Conservation (phyloP, 2,888 invertebrate species). For the Polyploca ridens region DNA sequence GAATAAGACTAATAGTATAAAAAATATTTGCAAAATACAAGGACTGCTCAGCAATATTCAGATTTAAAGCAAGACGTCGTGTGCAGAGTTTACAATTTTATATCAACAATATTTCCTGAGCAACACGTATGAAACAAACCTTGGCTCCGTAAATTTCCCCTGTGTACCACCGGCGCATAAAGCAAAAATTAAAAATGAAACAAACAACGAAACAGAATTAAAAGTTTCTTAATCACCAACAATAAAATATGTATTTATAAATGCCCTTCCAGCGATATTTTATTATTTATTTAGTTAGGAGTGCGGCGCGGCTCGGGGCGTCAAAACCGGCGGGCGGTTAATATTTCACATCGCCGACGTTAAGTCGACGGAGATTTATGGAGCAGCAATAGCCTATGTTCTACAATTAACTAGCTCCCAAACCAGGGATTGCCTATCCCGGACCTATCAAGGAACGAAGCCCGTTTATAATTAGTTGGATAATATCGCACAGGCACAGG, state of each 20-base stretch:
- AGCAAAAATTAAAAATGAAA: slow-evolving; percentile 10
- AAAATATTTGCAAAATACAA: neutral
- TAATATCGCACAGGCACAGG: neutral
- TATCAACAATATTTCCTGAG: neutral
- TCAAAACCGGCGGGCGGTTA: slow-evolving; percentile 79
- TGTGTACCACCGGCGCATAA: slow-evolving; percentile 1
- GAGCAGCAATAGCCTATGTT: slow-evolving; percentile 69
- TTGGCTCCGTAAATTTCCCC: neutral
- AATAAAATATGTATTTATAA: slow-evolving; percentile 34
- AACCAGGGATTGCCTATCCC: slow-evolving; percentile 28
- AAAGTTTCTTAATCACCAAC: slow-evolving; percentile 33
- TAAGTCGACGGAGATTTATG: slow-evolving; percentile 81
- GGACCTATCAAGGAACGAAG: slow-evolving; percentile 12
- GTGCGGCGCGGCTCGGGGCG: slow-evolving; percentile 55
- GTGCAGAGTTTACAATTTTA: neutral
- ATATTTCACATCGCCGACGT: slow-evolving; percentile 79
- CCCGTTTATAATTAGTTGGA: slow-evolving; percentile 5
- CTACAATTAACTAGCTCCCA: slow-evolving; percentile 73
- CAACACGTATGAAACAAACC: slow-evolving; percentile 6
- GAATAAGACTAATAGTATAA: neutral
- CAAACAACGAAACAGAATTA: slow-evolving; percentile 31
- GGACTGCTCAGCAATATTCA: neutral
- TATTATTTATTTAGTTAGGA: slow-evolving; percentile 70
- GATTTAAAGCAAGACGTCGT: neutral
- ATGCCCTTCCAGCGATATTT: slow-evolving; percentile 54